Percentiles rank a stretch among this genome's conserved stretches.
These are phyloP conservation scores for Regulus satrapa DNA, from an alignment of 2,113 vertebrate species.

Conservation along the genomic window DNA sequence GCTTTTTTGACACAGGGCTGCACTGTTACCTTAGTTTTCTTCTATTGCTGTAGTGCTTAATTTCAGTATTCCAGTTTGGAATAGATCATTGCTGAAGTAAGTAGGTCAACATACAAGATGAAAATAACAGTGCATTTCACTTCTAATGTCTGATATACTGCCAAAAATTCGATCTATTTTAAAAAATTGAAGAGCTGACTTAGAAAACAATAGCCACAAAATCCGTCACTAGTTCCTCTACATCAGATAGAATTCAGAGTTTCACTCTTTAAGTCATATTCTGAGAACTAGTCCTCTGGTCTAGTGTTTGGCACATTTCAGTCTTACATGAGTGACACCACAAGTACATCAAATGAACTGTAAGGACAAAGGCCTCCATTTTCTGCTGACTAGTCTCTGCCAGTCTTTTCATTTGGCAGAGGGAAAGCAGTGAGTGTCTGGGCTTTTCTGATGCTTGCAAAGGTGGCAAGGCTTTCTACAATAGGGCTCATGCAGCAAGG, in stretches of 20 bases:
- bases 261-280: background rate
- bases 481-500: background rate
- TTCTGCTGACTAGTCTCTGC: background rate
- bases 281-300: background rate
- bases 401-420: background rate
- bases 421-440: background rate
- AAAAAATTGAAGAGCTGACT: background rate
- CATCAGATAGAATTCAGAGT: background rate
- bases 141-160: background rate
- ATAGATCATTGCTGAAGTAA: background rate
- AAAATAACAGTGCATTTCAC: background rate
- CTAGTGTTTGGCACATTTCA: background rate
- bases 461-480: background rate
- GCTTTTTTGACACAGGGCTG: background rate
- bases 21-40: background rate
- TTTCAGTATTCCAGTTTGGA: background rate
- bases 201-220: background rate
- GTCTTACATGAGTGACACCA: background rate
- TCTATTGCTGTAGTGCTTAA: background rate
- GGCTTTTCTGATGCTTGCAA: background rate
- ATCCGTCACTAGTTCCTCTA: background rate
- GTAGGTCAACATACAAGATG: background rate
- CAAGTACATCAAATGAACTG: background rate
- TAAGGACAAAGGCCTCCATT: background rate
- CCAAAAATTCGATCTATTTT: background rate